These are phyloP conservation scores for Leuciscus idus DNA, from an alignment of 2,113 vertebrate genomes.

Conservation along the genomic window DNA sequence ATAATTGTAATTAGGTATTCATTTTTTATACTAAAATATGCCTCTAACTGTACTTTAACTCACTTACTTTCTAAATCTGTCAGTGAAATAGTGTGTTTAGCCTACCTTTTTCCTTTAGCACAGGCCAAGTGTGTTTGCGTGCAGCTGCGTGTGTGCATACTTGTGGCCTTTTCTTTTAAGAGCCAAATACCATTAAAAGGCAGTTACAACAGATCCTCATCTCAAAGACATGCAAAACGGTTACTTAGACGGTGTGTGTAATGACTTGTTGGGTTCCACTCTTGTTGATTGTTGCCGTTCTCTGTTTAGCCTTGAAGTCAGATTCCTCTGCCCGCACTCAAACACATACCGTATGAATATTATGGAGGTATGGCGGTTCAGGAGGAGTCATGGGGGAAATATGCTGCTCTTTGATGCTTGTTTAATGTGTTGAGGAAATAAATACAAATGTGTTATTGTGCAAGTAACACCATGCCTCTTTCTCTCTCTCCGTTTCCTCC, in stretches of 20 bases:
- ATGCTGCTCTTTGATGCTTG: slow-evolving; percentile 36
- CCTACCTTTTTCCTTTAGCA: slow-evolving; percentile 33
- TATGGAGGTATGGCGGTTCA: slow-evolving; percentile 23
- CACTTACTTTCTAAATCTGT: not conserved
- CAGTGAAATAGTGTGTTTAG: slow-evolving; percentile 37
- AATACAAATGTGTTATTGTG: slow-evolving; percentile 40
- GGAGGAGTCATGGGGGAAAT: slow-evolving; percentile 43
- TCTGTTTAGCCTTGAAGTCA: slow-evolving; percentile 1
- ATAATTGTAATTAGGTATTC: too few species aligned
- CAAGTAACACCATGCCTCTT: not conserved
- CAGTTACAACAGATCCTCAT: slow-evolving; percentile 42
- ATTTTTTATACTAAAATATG: too few species aligned
- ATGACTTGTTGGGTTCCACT: slow-evolving; percentile 47
- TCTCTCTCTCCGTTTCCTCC: not conserved
- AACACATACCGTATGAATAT: slow-evolving; percentile 31
- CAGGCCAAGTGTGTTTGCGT: not conserved
- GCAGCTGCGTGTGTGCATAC: slow-evolving; percentile 3
- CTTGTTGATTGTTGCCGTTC: slow-evolving; percentile 33
- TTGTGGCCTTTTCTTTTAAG: slow-evolving; percentile 20
- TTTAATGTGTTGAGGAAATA: slow-evolving; percentile 19
- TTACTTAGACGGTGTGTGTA: slow-evolving; percentile 38
- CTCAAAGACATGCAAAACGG: slow-evolving; percentile 34
- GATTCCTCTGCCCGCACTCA: slow-evolving; percentile 6
- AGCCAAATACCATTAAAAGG: slow-evolving; percentile 33
- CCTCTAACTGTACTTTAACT: too few species aligned